These are phyloP conservation scores for Smutsia gigantea DNA, from an alignment of 2,797 vertebrate genomes.

Conservation along the genomic window DNA sequence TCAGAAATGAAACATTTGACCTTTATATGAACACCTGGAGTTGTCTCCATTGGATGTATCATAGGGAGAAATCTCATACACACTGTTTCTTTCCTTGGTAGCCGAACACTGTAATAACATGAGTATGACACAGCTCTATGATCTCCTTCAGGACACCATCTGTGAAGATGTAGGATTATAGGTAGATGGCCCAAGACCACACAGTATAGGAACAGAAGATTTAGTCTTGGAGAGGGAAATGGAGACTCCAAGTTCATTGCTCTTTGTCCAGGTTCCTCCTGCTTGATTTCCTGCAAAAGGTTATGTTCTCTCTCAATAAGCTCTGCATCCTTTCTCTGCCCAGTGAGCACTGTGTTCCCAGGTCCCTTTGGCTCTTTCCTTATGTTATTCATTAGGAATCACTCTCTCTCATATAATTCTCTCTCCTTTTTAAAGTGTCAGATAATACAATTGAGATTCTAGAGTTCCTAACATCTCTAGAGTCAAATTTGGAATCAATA, in stretches of 20 bases:
- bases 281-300: neutral
- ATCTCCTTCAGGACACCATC: neutral
- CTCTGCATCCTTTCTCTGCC: neutral
- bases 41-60: neutral
- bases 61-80: neutral
- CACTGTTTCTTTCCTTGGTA: neutral
- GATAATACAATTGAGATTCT: neutral
- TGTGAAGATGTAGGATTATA: neutral
- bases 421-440: neutral
- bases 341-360: neutral
- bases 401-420: neutral
- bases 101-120: neutral
- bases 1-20: neutral
- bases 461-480: neutral
- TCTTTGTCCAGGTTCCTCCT: neutral
- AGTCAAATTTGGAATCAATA: neutral
- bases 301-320: neutral
- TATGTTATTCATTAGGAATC: neutral
- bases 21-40: conserved; percentile 39
- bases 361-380: neutral
- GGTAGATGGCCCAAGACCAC: neutral
- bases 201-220: neutral
- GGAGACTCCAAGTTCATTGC: neutral
- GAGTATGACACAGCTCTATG: neutral
- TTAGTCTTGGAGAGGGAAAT: neutral